Evolutionary conservation across 2,797 vertebrate species (phyloP), one percentile per base, ranked within the genome.

Genomic region (Varecia variegata): DNA sequence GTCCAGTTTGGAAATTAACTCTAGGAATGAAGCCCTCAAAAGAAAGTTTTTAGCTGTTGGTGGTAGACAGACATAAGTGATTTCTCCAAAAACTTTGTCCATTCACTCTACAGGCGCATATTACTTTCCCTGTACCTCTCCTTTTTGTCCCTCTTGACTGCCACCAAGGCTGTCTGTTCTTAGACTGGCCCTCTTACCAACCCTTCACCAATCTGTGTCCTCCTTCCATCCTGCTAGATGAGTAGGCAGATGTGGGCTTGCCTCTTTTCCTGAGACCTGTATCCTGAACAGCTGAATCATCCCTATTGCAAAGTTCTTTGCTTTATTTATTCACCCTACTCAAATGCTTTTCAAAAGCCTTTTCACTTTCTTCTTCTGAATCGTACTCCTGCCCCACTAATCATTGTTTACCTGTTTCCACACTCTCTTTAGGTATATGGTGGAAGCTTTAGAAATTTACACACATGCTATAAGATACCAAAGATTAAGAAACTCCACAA

Each of bases 1-100:
- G 20, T 85, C 79, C 43, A 40, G 47, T 87, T 88, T 94, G 73
- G 86, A 90, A 90, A 58, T 82, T 65, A 89, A 87, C 25, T 87
- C 27, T 47, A 79, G 80, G 43, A 65, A 62, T 40, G 27, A 88
- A 86, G 21, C 7, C 1, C 21, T 18, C 73, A 30, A 32, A 47
- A 43, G 40, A 77, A 60, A 67, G n/a, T 7, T 54, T 76, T 60
- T 73, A 45, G 23, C 54, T 87, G 20, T 58, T 88, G 21, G 43
- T 60, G 21, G 40, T n/a, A 13, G 40, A 96, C 67, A 68, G 35
- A 73, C 54, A 17, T 70, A 77, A 68, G 38, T 47, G 45, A 83
- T 70, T 88, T 91, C 68, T 89, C 54, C 18, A 62, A 7, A 11
- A 70, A 30, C 43, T 54, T 43, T 76, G 65, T 60, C 87, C 23